Percentiles rank a stretch among this genome's conserved stretches.
Conservation (phyloP, 2,888 invertebrate species). For the Pachymerium ferrugineum region DNA sequence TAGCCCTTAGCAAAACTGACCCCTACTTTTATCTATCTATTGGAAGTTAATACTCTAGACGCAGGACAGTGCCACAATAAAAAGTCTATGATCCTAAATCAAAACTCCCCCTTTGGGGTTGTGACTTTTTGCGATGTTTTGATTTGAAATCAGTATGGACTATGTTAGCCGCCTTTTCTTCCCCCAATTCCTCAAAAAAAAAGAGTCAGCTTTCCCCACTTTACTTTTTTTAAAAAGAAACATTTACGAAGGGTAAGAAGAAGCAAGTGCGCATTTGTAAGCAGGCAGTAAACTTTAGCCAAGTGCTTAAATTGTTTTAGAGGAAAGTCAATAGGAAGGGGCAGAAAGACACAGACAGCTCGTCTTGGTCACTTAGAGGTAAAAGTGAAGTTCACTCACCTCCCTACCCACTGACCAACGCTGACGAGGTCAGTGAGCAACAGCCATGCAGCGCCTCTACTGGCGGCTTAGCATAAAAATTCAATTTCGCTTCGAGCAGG, state of each 20-base stretch:
- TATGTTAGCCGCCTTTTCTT: no score
- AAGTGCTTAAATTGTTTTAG: slow-evolving; percentile 22
- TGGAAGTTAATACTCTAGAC: no score
- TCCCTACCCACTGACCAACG: slow-evolving; percentile 20
- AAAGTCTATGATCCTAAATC: no score
- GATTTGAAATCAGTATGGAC: no score
- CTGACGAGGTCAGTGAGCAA: slow-evolving; percentile 23
- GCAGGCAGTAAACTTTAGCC: slow-evolving; percentile 20
- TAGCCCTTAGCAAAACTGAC: no score
- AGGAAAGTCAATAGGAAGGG: slow-evolving; percentile 23
- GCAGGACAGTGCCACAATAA: no score
- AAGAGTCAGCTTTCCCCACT: not conserved
- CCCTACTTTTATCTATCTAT: no score
- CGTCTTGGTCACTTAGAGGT: slow-evolving; percentile 24
- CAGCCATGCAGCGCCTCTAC: slow-evolving; percentile 14
- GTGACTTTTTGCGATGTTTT: no score
- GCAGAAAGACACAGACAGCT: not conserved
- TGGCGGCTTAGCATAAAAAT: slow-evolving; percentile 24
- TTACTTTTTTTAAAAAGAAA: not conserved
- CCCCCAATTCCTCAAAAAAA: not conserved
- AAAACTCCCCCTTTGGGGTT: no score
- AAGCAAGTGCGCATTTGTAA: not conserved
- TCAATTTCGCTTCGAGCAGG: slow-evolving; percentile 19
- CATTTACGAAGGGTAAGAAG: no score
- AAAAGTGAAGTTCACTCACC: not conserved